phyloP scores from a whole-genome alignment of 2,797 vertebrate genomes.

The Thalassophryne amazonica region DNA sequence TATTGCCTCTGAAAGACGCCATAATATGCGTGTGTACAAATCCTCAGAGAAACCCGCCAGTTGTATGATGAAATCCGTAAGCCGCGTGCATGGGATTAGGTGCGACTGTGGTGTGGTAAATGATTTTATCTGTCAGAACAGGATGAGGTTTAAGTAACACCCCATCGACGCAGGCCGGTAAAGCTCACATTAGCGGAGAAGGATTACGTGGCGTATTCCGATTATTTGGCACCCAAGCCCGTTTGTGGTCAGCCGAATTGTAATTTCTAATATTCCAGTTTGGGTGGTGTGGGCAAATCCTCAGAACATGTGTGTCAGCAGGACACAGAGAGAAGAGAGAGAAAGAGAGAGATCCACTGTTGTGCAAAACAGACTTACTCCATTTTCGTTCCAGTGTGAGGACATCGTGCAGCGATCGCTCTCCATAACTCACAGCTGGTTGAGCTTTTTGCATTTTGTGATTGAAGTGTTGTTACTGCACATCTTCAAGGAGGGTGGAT shows the following conservation, averaged over 20 bases:
- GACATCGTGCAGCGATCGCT: neutral
- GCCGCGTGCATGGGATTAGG: conserved; percentile 52
- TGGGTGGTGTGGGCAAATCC: conserved; percentile 32
- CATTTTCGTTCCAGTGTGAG: neutral
- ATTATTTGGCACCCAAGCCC: conserved; percentile 42
- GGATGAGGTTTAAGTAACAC: conserved; percentile 60
- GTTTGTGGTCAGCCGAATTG: conserved; percentile 56
- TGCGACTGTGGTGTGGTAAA: conserved; percentile 52
- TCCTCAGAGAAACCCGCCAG: conserved; percentile 41
- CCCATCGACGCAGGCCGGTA: conserved; percentile 30
- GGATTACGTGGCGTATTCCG: conserved; percentile 51
- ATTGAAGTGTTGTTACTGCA: conserved; percentile 52
- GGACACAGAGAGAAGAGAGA: conserved; percentile 1
- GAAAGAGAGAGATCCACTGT: neutral
- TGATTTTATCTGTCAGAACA: conserved; percentile 64
- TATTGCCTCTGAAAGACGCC: conserved; percentile 42
- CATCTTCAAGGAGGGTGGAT: conserved; percentile 38
- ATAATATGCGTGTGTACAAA: conserved; percentile 55
- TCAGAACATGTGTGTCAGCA: conserved; percentile 12
- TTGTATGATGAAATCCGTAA: conserved; percentile 69
- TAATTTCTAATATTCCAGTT: conserved; percentile 52
- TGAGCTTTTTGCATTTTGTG: conserved; percentile 9
- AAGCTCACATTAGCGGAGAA: conserved; percentile 57
- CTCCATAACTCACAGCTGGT: conserved; percentile 12
- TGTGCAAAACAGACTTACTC: conserved; percentile 7